Evolutionary conservation across 2,797 vertebrate species (phyloP).

Genomic region (Gadopsis marmoratus): DNA sequence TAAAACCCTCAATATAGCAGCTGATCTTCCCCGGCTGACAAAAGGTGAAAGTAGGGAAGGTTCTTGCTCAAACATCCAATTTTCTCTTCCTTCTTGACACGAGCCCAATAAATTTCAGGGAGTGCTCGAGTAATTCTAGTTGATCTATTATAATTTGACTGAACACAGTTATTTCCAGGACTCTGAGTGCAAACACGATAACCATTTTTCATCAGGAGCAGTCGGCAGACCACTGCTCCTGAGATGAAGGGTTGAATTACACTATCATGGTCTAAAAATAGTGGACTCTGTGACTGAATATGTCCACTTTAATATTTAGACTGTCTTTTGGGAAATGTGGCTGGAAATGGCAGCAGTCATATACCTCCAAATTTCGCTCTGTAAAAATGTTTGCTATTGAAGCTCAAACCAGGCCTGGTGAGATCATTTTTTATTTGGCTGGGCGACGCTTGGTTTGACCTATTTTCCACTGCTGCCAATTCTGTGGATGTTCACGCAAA

Average conservation of each 20-base stretch:
- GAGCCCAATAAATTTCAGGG: constrained; percentile 48
- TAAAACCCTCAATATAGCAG: constrained; percentile 39
- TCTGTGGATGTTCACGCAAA: constrained; percentile 29
- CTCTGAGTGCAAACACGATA: constrained; percentile 61
- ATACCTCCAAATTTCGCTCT: constrained; percentile 21
- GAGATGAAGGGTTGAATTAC: constrained; percentile 73
- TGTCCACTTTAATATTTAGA: constrained; percentile 67
- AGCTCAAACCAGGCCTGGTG: constrained; percentile 25
- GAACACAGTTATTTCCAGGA: constrained; percentile 69
- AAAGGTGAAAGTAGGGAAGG: constrained; percentile 30
- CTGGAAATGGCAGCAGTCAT: constrained; percentile 27
- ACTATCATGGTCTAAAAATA: constrained; percentile 78
- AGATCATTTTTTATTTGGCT: constrained; percentile 36
- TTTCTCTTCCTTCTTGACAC: constrained; percentile 60
- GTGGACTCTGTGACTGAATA: constrained; percentile 64
- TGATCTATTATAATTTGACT: constrained; percentile 66
- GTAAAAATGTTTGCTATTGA: constrained; percentile 49
- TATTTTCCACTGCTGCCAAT: constrained; percentile 43
- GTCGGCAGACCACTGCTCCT: constrained; percentile 55
- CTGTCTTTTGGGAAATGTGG: constrained; percentile 53
- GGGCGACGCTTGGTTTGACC: constrained; percentile 50
- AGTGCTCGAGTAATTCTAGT: constrained; percentile 51
- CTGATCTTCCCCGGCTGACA: constrained; percentile 34
- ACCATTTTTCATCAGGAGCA: constrained; percentile 67
- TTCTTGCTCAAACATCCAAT: constrained; percentile 50